These are phyloP conservation scores for Drosophila nr. medialis DNA, from an alignment of 2,888 invertebrate species.

Conservation along the genomic window DNA sequence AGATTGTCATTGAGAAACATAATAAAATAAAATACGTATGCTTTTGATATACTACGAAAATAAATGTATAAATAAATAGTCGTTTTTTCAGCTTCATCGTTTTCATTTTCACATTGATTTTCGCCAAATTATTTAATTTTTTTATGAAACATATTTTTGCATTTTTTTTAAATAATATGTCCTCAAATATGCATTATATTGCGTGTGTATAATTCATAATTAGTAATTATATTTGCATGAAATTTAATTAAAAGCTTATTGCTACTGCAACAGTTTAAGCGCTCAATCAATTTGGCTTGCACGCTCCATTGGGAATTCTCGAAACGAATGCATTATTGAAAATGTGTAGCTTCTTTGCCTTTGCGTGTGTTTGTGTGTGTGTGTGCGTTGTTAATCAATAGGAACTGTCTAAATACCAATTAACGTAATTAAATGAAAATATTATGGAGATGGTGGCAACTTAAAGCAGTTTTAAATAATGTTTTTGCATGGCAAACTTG, in stretches of 20 bases:
- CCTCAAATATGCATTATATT: neutral
- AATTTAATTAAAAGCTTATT: constrained; percentile 22
- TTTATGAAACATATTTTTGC: neutral
- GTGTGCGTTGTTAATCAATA: constrained; percentile 41
- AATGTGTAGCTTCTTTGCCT: constrained; percentile 17
- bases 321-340: constrained; percentile 42
- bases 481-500: constrained; percentile 11
- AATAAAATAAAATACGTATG: neutral
- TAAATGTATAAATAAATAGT: neutral
- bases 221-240: constrained; percentile 11
- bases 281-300: constrained; percentile 38
- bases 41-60: neutral
- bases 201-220: neutral
- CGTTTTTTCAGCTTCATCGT: neutral
- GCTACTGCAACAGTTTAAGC: constrained; percentile 25
- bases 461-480: constrained; percentile 36
- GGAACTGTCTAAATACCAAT: constrained; percentile 51
- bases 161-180: neutral
- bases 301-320: constrained; percentile 25
- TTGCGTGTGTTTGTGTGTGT: constrained; percentile 11
- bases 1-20: neutral
- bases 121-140: neutral
- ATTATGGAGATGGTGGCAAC: constrained; percentile 12
- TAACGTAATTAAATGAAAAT: constrained; percentile 53
- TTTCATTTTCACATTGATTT: neutral